phyloP scores from a whole-genome alignment of 2,888 invertebrate species.

The Pachliopta kotzebuea region DNA sequence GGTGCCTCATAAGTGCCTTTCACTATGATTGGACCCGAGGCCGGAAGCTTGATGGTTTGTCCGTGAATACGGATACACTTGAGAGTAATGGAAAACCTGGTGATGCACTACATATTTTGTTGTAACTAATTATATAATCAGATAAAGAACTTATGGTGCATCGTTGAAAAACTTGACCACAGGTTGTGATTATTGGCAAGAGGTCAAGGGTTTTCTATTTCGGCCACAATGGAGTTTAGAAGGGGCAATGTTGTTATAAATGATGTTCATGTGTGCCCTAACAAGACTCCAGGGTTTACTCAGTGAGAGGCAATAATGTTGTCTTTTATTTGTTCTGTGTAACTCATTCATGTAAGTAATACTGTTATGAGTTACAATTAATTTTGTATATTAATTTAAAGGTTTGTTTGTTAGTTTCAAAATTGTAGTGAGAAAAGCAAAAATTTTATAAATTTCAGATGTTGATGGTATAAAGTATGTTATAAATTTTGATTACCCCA shows the following conservation, averaged over 20 bases:
- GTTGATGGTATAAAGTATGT: slow-evolving; percentile 98
- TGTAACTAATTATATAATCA: slow-evolving; percentile 41
- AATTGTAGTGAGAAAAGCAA: too few species aligned
- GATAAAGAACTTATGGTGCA: slow-evolving; percentile 56
- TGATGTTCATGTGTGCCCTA: slow-evolving; percentile 50
- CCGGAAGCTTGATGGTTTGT: slow-evolving; percentile 80
- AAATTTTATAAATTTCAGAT: slow-evolving; percentile 81
- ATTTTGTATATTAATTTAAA: slow-evolving; percentile 30
- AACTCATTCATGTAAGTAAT: slow-evolving; percentile 78
- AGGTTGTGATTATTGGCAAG: slow-evolving; percentile 65
- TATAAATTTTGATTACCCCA: slow-evolving; percentile 97
- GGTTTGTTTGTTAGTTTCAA: background rate
- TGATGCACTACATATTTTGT: slow-evolving; percentile 66
- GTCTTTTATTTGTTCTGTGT: slow-evolving; percentile 65
- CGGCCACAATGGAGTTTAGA: slow-evolving; percentile 75
- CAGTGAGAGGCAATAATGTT: slow-evolving; percentile 78
- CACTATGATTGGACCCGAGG: slow-evolving; percentile 77
- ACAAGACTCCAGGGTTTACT: slow-evolving; percentile 75
- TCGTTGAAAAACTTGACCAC: slow-evolving; percentile 80
- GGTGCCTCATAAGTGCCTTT: slow-evolving; percentile 80
- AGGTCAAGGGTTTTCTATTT: slow-evolving; percentile 80
- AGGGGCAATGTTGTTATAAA: slow-evolving; percentile 53
- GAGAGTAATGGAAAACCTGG: slow-evolving; percentile 78
- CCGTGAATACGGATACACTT: slow-evolving; percentile 75
- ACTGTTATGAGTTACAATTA: slow-evolving; percentile 65